A percentile compares a stretch with the other conserved stretches of the same genome.
Evolutionary conservation across 1,140 invertebrate species (phyloP).

Genomic region (Carposina sasakii): DNA sequence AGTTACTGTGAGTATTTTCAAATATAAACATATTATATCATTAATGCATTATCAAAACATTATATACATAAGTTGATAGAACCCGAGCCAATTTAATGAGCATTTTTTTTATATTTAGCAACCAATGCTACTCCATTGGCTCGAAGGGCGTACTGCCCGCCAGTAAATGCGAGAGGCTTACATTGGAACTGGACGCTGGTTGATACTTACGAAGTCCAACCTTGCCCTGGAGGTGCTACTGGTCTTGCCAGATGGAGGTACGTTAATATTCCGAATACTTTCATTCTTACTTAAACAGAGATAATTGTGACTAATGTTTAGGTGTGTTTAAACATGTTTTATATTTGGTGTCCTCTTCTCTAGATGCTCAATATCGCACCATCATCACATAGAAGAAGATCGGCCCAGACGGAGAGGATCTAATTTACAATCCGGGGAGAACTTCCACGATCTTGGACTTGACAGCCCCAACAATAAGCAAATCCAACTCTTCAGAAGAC

Average conservation of each 20-base stretch:
- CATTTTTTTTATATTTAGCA: slow-evolving; percentile 28
- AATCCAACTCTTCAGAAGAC: slow-evolving; percentile 46
- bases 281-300: slow-evolving; percentile 2
- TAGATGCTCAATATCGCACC: slow-evolving; percentile 48
- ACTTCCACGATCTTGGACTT: slow-evolving; percentile 54
- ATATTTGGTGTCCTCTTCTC: too few species aligned
- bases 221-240: slow-evolving; percentile 90
- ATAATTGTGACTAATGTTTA: too few species aligned
- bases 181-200: slow-evolving; percentile 91
- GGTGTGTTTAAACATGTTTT: too few species aligned
- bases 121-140: slow-evolving; percentile 51
- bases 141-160: slow-evolving; percentile 76
- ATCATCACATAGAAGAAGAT: slow-evolving; percentile 46
- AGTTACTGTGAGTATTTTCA: slow-evolving; percentile 46
- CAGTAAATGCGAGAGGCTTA: slow-evolving; percentile 82
- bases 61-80: neutral
- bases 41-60: neutral
- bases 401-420: slow-evolving; percentile 38
- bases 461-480: slow-evolving; percentile 52
- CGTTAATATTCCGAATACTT: slow-evolving; percentile 20
- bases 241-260: slow-evolving; percentile 88
- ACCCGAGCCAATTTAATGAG: neutral
- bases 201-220: slow-evolving; percentile 85
- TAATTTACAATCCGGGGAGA: slow-evolving; percentile 59
- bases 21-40: neutral